Evolutionary conservation across 2,888 invertebrate species (phyloP).

Genomic region (Aspidiotus rigidus): DNA sequence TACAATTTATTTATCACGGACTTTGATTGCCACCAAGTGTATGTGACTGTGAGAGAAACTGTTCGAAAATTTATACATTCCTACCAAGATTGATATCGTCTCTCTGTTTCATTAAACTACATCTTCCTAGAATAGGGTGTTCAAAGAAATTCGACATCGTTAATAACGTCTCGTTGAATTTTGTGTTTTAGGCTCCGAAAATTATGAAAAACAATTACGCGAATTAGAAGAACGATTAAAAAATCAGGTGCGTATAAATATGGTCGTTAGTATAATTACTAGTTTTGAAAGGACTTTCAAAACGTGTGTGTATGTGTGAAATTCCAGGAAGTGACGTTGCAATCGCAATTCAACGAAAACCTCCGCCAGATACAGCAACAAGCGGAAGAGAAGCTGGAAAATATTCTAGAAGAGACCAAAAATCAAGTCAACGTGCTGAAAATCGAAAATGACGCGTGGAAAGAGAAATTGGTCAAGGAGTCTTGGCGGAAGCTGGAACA

Average conservation of each 20-base stretch:
- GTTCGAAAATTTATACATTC: no score
- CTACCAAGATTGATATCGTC: no score
- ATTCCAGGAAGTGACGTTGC: constrained; percentile 24
- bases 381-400: constrained; percentile 41
- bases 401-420: constrained; percentile 25
- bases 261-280: neutral
- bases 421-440: constrained; percentile 27
- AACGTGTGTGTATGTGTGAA: no score
- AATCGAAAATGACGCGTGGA: constrained; percentile 27
- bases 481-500: constrained; percentile 20
- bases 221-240: constrained; percentile 41
- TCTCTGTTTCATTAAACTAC: no score
- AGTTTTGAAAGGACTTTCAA: neutral
- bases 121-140: no score
- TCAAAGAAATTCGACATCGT: no score
- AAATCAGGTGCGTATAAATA: constrained; percentile 40
- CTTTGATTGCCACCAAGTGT: no score
- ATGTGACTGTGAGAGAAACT: no score
- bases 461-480: constrained; percentile 23
- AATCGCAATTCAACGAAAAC: constrained; percentile 36
- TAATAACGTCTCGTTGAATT: no score
- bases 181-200: constrained; percentile 43
- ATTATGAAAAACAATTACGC: constrained; percentile 40
- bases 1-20: no score
- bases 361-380: constrained; percentile 35